A percentile compares a stretch with the other conserved stretches of the same genome.
These are phyloP conservation scores for Emberiza fucata DNA, from an alignment of 2,113 vertebrate genomes.

Conservation along the genomic window DNA sequence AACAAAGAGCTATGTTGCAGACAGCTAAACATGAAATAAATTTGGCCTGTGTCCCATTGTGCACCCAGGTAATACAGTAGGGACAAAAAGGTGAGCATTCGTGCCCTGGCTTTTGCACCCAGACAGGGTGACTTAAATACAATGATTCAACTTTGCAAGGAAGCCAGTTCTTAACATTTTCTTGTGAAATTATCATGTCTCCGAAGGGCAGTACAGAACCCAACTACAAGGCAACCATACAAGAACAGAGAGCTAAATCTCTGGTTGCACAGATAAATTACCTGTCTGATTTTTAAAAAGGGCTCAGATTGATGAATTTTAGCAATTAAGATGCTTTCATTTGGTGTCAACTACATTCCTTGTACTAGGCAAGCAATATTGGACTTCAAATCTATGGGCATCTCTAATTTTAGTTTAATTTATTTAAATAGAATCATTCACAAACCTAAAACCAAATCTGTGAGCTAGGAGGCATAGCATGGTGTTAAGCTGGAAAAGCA, in stretches of 20 bases:
- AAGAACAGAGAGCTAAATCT: background rate
- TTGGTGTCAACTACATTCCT: background rate
- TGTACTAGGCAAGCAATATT: background rate
- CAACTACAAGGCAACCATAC: background rate
- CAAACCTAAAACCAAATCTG: background rate
- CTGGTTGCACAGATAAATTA: background rate
- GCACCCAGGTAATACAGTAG: background rate
- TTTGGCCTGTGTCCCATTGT: background rate
- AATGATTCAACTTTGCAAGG: background rate
- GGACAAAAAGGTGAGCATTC: background rate
- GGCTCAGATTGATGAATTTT: background rate
- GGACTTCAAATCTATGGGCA: accelerated
- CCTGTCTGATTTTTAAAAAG: background rate
- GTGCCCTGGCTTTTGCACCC: background rate
- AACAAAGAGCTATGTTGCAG: background rate
- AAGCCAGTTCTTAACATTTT: background rate
- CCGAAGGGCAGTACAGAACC: background rate
- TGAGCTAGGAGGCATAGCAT: background rate
- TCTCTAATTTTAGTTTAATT: background rate
- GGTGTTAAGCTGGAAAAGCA: background rate
- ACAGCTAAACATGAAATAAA: background rate
- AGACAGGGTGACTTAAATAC: background rate
- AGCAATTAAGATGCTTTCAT: background rate
- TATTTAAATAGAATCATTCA: background rate
- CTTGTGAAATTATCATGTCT: background rate